A percentile compares a stretch with the other conserved stretches of the same genome.
Conservation (phyloP, 2,888 invertebrate species). For the Caenorhabditis zanzibari region DNA sequence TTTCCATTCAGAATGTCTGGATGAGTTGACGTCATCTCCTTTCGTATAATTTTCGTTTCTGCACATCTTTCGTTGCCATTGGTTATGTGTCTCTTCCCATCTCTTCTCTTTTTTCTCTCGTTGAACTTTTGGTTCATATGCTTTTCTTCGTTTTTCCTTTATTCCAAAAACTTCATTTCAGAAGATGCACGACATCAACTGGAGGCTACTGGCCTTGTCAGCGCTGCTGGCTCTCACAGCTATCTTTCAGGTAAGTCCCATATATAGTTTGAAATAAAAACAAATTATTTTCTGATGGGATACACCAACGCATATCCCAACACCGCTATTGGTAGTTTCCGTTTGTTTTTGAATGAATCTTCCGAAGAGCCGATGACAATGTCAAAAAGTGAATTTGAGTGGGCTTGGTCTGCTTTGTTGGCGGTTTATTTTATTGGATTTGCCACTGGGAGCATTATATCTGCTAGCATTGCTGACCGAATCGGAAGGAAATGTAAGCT, state of each 20-base stretch:
- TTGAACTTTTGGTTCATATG: background rate
- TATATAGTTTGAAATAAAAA: background rate
- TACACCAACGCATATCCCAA: slow-evolving; percentile 79
- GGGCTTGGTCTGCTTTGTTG: slow-evolving; percentile 79
- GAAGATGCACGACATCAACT: slow-evolving; percentile 48
- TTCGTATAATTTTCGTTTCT: background rate
- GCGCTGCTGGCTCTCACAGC: slow-evolving; percentile 55
- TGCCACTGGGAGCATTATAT: slow-evolving; percentile 74
- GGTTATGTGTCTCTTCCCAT: background rate
- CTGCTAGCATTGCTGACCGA: slow-evolving; percentile 76
- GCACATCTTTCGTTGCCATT: slow-evolving; percentile 8
- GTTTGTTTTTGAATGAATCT: slow-evolving; percentile 54
- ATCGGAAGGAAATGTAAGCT: slow-evolving; percentile 78
- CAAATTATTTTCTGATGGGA: slow-evolving; percentile 72
- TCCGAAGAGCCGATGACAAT: slow-evolving; percentile 33
- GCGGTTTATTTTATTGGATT: slow-evolving; percentile 79
- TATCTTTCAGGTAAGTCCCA: slow-evolving; percentile 55
- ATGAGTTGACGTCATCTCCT: background rate
- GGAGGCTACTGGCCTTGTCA: slow-evolving; percentile 50
- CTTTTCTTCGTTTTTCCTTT: background rate
- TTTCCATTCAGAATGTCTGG: background rate
- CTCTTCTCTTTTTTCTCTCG: background rate
- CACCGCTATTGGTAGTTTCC: slow-evolving; percentile 72
- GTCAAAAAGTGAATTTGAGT: slow-evolving; percentile 70
- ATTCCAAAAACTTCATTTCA: slow-evolving; percentile 1